A percentile compares a stretch with the other conserved stretches of the same genome.
These are phyloP conservation scores for Drosophila rufa DNA, from an alignment of 1,140 invertebrate species.

Conservation along the genomic window DNA sequence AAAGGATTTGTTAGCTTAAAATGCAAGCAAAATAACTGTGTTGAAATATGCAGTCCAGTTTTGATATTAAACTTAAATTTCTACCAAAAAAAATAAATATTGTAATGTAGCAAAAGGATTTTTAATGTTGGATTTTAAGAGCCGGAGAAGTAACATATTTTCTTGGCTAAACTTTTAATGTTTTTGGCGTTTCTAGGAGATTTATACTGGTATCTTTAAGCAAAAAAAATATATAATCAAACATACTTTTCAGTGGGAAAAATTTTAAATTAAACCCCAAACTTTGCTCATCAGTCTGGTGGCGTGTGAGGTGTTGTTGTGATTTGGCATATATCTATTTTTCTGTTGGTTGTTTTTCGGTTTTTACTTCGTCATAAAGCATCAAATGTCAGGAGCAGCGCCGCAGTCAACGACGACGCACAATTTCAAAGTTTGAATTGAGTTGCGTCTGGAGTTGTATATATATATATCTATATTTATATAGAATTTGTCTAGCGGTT, in stretches of 20 bases:
- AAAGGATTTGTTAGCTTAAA: neutral
- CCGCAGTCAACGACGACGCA: constrained; percentile 53
- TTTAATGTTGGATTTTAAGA: too few species aligned
- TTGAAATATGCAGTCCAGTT: neutral
- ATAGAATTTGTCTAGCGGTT: constrained; percentile 27
- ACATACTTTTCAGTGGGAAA: constrained; percentile 6
- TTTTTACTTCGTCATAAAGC: constrained; percentile 75
- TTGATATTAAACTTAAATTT: neutral
- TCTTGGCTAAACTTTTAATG: too few species aligned
- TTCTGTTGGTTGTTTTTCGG: constrained; percentile 28
- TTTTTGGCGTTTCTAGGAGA: neutral
- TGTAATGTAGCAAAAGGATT: too few species aligned
- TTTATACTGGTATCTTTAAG: neutral
- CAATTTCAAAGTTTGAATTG: constrained; percentile 80
- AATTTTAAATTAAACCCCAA: constrained; percentile 71
- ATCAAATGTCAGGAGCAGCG: constrained; percentile 66
- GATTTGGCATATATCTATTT: constrained; percentile 51
- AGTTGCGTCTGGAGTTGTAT: constrained; percentile 58
- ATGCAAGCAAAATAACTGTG: neutral
- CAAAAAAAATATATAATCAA: constrained; percentile 1
- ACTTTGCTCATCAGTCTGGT: constrained; percentile 64
- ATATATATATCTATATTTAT: neutral
- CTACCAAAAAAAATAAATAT: neutral
- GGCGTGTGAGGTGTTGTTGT: constrained; percentile 40
- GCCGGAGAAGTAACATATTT: too few species aligned